Base-by-base conservation (phyloP, 1,140 invertebrate genomes). In the Planococcus citri region DNA sequence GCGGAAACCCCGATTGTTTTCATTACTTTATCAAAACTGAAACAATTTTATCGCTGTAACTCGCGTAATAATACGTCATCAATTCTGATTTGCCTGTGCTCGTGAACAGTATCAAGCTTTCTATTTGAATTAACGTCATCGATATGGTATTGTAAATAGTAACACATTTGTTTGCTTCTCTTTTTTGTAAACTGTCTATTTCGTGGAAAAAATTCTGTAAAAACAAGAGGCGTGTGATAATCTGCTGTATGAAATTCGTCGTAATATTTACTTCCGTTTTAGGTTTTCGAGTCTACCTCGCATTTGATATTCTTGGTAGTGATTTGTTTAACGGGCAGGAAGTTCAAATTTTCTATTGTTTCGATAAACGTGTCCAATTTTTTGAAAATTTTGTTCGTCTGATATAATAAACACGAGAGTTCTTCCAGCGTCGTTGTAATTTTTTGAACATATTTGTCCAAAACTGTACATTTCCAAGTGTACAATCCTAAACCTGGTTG, bases 391-490 rank as follows among this genome's bases (percentile, higher is more conserved):
- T 64, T 3, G 21, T 27, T 24, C 20, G 20, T 64, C 17, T 64
- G 60, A 64, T 64, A 64, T 4, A 25, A 20, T 4, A 64, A 20
- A 27, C 60, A 64, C 3, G 4, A 1, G 9, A 64, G 20, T 25
- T 64, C 17, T 10, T 64, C 3, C 17, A 64, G 24, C 10, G 9
- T 64, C 1, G 10, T 24, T 9, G 21, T 9, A 4, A 27, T 64
- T 24, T 64, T 64, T 25, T 10, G 3, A 22, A 24, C 9, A 20
- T 64, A 64, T 14, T 3, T 64, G 3, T 64, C 22, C 22, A 64
- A 25, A 64, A 64, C 22, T 64, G 60, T 64, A 25, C 60, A 24
- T 64, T 27, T 64, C 60, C 60, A 64, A 10, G 60, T 64, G 60
- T 64, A 64, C 17, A 64, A 17, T 25, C 22, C 25, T 25, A 64